Evolutionary conservation across 2,888 invertebrate genomes (phyloP).

Genomic region (Exephanes ischioxanthus): DNA sequence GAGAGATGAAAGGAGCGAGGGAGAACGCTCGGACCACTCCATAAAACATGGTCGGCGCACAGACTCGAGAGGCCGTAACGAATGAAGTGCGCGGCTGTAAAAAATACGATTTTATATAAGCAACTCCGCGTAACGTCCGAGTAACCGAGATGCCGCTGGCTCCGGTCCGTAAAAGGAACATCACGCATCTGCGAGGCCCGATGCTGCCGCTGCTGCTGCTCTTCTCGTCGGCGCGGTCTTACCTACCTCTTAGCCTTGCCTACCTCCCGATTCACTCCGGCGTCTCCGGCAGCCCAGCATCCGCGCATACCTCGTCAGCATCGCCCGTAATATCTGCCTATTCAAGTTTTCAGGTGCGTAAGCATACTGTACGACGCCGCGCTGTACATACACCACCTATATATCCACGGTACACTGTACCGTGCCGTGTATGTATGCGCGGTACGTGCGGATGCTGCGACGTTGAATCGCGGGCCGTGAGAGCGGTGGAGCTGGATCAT

Average conservation of each 20-base stretch:
- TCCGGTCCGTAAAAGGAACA: constrained; percentile 76
- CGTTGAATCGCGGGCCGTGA: constrained; percentile 31
- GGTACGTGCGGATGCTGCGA: constrained; percentile 1
- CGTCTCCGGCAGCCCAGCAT: constrained; percentile 32
- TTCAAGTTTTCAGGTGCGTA: constrained; percentile 54
- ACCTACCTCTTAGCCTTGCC: constrained; percentile 48
- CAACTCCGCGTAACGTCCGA: constrained; percentile 74
- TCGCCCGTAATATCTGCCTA: constrained; percentile 59
- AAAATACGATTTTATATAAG: constrained; percentile 80
- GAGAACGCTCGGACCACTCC: constrained; percentile 50
- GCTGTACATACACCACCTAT: not conserved
- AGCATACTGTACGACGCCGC: constrained; percentile 7
- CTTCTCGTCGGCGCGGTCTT: constrained; percentile 40
- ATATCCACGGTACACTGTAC: not conserved
- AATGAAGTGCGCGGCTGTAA: constrained; percentile 79
- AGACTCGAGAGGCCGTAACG: constrained; percentile 74
- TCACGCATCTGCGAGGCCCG: constrained; percentile 75
- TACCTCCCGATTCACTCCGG: constrained; percentile 28
- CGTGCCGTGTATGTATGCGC: not conserved
- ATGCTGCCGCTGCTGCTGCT: constrained; percentile 49
- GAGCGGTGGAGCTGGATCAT: not conserved
- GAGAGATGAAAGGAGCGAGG: constrained; percentile 26
- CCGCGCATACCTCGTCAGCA: constrained; percentile 53
- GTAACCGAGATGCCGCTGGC: constrained; percentile 73
- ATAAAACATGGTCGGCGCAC: constrained; percentile 76